Evolutionary conservation across 2,113 vertebrate species (phyloP).

Genomic region (Dolichallabes microphthalmus): DNA sequence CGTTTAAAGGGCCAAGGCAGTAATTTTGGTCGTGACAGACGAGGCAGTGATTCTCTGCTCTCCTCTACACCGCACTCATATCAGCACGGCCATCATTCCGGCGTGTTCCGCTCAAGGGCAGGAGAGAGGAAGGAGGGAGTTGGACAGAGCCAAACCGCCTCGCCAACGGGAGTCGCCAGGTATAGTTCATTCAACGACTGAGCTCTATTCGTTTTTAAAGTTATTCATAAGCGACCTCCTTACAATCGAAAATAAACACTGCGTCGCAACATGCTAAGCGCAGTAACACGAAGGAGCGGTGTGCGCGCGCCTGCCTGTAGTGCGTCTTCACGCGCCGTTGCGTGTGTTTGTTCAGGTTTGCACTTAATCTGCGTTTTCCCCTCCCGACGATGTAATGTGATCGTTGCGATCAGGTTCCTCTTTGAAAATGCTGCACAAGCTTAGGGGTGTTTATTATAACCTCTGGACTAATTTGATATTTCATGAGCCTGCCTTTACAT

Average conservation of each 20-base stretch:
- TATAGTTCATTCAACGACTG: slow-evolving; percentile 38
- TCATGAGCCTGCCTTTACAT: neutral
- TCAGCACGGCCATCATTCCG: slow-evolving; percentile 31
- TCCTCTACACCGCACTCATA: slow-evolving; percentile 7
- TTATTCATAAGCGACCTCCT: neutral
- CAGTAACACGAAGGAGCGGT: neutral
- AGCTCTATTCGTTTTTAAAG: neutral
- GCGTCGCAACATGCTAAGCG: neutral
- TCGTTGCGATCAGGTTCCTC: neutral
- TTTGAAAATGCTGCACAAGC: neutral
- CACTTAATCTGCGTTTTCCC: slow-evolving; percentile 22
- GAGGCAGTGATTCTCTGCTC: slow-evolving; percentile 32
- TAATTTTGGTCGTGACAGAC: slow-evolving; percentile 26
- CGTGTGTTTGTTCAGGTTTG: slow-evolving; percentile 34
- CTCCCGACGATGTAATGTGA: neutral
- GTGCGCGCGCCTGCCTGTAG: neutral
- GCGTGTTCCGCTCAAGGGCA: slow-evolving; percentile 48
- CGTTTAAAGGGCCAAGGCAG: slow-evolving; percentile 28
- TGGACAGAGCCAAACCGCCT: slow-evolving; percentile 39
- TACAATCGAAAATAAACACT: neutral
- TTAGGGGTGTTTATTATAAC: neutral
- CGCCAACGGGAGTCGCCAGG: slow-evolving; percentile 46
- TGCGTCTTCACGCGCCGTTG: slow-evolving; percentile 16
- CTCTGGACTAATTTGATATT: neutral
- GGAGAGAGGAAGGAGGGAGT: slow-evolving; percentile 35